Conservation (phyloP, 2,113 vertebrate species). For the Xenus cinereus region DNA sequence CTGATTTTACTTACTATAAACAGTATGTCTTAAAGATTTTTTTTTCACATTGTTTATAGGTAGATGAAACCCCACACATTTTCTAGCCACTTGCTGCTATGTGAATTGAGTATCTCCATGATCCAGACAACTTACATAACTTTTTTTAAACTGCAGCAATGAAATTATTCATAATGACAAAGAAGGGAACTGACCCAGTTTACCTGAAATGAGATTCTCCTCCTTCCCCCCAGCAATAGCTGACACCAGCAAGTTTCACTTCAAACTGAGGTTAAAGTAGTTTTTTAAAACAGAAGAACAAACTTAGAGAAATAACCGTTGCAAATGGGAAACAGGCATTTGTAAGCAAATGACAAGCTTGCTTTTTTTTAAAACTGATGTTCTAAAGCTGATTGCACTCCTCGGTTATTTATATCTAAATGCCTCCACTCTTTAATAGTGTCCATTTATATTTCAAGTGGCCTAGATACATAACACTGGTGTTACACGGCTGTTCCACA, state of each 20-base stretch:
- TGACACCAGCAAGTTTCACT: slow-evolving; percentile 53
- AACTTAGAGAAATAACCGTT: not conserved
- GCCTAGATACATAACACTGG: not conserved
- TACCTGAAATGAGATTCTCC: slow-evolving; percentile 30
- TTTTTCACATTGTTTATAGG: not conserved
- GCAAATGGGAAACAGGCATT: not conserved
- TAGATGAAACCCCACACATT: not conserved
- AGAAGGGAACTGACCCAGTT: slow-evolving; percentile 55
- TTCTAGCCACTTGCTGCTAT: not conserved
- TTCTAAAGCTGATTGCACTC: slow-evolving; percentile 10
- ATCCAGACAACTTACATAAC: slow-evolving; percentile 25
- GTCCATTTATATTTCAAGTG: slow-evolving; percentile 40
- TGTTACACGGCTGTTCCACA: not conserved
- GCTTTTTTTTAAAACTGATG: slow-evolving; percentile 7
- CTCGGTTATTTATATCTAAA: slow-evolving; percentile 26
- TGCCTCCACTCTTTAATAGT: slow-evolving; percentile 2
- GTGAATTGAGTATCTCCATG: not conserved
- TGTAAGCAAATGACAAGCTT: not conserved
- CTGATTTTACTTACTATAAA: not conserved
- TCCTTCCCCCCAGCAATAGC: slow-evolving; percentile 19
- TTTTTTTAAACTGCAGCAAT: not conserved
- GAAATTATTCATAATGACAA: slow-evolving; percentile 57
- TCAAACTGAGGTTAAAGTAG: slow-evolving; percentile 7
- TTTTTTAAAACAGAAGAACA: not conserved
- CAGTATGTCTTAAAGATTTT: not conserved